Evolutionary conservation across 64 coral and sea anemone species (phyloP).

Genomic region (Montipora efflorescens): DNA sequence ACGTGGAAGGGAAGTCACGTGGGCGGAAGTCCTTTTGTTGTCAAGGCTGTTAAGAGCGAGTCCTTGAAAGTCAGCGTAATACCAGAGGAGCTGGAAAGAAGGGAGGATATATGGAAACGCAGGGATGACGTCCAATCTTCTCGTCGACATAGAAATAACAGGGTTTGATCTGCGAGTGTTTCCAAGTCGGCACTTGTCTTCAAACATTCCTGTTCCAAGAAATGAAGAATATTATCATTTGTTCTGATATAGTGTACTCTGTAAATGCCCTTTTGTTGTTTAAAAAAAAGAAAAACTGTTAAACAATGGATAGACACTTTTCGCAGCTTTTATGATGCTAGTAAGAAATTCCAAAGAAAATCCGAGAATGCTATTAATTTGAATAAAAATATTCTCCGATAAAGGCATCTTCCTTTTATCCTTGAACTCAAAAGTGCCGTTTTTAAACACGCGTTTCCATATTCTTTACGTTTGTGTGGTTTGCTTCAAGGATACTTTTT

Average conservation of each 20-base stretch:
- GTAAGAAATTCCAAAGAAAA: too few species aligned
- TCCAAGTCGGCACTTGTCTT: background rate
- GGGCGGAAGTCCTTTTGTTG: conserved; percentile 65
- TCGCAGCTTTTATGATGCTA: too few species aligned
- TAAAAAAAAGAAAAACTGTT: background rate
- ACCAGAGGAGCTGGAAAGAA: background rate
- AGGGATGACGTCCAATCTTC: conserved; percentile 29
- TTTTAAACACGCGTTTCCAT: too few species aligned
- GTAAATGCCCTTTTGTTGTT: background rate
- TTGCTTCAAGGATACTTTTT: too few species aligned
- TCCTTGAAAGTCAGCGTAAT: background rate
- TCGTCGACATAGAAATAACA: conserved; percentile 10
- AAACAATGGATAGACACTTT: background rate
- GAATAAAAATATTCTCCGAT: too few species aligned
- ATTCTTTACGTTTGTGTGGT: too few species aligned
- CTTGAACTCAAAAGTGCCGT: too few species aligned
- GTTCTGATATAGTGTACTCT: too few species aligned
- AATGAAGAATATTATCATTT: too few species aligned
- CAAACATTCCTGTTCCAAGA: too few species aligned
- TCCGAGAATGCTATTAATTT: too few species aligned
- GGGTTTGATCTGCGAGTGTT: background rate
- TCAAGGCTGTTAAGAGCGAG: conserved; percentile 43
- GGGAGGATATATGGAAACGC: conserved; percentile 14
- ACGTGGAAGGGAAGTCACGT: conserved; percentile 72
- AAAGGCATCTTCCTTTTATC: too few species aligned